phyloP scores from a whole-genome alignment of 2,888 invertebrate genomes.

The Drosophila hamatofila region DNA sequence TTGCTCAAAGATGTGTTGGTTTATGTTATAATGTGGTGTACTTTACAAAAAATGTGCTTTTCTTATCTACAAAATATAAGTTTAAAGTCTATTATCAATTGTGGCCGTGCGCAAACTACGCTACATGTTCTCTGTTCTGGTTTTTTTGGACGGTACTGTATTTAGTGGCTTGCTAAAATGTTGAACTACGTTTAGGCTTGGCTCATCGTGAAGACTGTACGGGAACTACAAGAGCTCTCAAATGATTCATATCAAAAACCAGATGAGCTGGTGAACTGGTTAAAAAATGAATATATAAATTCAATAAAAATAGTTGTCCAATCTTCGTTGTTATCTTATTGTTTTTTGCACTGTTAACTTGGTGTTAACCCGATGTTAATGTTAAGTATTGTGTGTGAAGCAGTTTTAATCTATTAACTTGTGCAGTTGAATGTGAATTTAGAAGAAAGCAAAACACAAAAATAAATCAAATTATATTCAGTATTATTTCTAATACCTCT shows the following conservation, averaged over 20 bases:
- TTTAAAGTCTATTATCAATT: conserved; percentile 53
- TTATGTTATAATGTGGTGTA: conserved; percentile 21
- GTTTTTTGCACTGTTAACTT: conserved; percentile 44
- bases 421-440: conserved; percentile 40
- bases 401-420: conserved; percentile 19
- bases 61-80: conserved; percentile 59
- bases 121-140: conserved; percentile 42
- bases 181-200: conserved; percentile 31
- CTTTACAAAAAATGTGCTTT: conserved; percentile 42
- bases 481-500: conserved; percentile 9
- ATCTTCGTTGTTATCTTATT: conserved; percentile 38
- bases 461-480: conserved; percentile 11
- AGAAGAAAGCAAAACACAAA: conserved; percentile 20
- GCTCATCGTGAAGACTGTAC: conserved; percentile 11
- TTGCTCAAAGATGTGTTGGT: too few species aligned
- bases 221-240: conserved; percentile 35
- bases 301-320: not conserved
- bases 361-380: conserved; percentile 33
- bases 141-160: conserved; percentile 70
- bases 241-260: conserved; percentile 16
- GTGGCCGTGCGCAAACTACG: conserved; percentile 52
- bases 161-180: conserved; percentile 40
- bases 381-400: conserved; percentile 31
- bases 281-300: not conserved
- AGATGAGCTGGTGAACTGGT: not conserved